These are phyloP conservation scores for Acanthosepion esculentum DNA, from an alignment of 2,888 invertebrate species.

Conservation along the genomic window DNA sequence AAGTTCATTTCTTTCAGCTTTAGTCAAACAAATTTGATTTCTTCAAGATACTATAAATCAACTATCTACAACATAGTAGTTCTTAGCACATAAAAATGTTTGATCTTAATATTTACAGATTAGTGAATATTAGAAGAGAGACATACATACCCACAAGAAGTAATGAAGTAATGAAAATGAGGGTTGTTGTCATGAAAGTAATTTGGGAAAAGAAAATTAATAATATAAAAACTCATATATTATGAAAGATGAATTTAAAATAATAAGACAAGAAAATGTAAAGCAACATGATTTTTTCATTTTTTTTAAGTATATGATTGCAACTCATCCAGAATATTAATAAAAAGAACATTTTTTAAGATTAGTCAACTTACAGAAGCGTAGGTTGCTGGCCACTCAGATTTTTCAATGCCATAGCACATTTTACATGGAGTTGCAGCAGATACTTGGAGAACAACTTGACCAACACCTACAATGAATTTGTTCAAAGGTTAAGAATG, in stretches of 20 bases:
- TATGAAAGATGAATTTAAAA: not conserved
- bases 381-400: slow-evolving; percentile 95
- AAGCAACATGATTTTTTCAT: no score
- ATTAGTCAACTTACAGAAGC: slow-evolving; percentile 81
- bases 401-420: slow-evolving; percentile 96
- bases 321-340: not conserved
- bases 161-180: not conserved
- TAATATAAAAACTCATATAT: not conserved
- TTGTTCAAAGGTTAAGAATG: not conserved
- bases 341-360: not conserved
- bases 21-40: no score
- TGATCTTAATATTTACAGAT: no score
- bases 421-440: slow-evolving; percentile 93
- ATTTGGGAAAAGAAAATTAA: not conserved
- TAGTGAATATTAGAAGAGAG: no score
- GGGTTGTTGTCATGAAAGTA: not conserved
- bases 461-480: slow-evolving; percentile 87
- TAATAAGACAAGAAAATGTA: not conserved
- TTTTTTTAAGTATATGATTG: no score
- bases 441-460: slow-evolving; percentile 98
- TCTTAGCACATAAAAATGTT: no score
- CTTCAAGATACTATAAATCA: no score
- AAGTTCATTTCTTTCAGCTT: no score
- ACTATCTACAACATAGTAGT: no score
- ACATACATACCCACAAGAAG: no score